Evolutionary conservation across 2,113 vertebrate genomes (phyloP), one percentile per base, ranked within the genome.

Genomic region (Lagenorhynchus albirostris): DNA sequence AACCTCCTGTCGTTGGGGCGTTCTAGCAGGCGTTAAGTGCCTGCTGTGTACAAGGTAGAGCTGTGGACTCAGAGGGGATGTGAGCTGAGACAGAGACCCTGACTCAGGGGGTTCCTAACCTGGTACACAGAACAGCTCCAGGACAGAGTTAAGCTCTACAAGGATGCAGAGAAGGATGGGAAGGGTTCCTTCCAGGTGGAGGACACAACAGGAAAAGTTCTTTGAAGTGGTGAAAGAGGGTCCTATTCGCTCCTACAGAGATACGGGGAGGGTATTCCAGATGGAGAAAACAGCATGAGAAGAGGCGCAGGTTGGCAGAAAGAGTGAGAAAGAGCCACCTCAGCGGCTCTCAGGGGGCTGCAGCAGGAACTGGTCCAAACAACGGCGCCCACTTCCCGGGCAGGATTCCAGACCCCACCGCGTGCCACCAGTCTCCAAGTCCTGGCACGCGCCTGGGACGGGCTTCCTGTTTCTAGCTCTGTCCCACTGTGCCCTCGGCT

Each of bases 371-470:
- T 1, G 1, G 36, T 53, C 53, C 41, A 26, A 81, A 85, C 77
- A 93, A 53, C 44, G 29, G 63, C 41, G 18, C 86, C 87, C 77
- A 55, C 29, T 77, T 25, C 36, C 44, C 1, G 2, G 58, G 63
- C 80, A n/a, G 55, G 33, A 18, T 21, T 90, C 83, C 91, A 95
- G 74, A 41, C 33, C 25, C 8, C 26, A 2, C 15, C 8, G 65
- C 41, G n/a, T 7, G 4, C 15, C 53, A 13, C 26, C 33, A 1
- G 41, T 10, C 33, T 33, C 41, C 41, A 12, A 23, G 58, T 8
- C 36, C 50, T 4, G 6, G 60, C 60, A 3, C 0, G 7, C 47
- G 33, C 4, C 12, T 0, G 18, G 20, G 20, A 12, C 18, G 0
- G 11, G 20, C 73, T 92, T 2, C 31, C 11, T 20, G 38, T 33